Evolutionary conservation across 2,888 invertebrate genomes (phyloP).

Genomic region (Lysandra coridon): DNA sequence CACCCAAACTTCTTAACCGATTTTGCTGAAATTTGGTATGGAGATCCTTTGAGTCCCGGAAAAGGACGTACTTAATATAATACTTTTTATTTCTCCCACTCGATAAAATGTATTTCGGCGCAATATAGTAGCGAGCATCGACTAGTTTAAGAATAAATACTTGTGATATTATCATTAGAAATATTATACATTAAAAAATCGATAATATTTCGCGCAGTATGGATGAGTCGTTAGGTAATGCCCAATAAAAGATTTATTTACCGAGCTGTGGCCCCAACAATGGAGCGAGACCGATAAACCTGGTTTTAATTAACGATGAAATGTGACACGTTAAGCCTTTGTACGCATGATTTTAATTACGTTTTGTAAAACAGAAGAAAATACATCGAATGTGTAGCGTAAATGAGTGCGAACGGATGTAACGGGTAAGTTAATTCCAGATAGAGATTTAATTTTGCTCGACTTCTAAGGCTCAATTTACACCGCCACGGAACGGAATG

Average conservation of each 20-base stretch:
- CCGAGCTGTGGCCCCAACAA: constrained; percentile 48
- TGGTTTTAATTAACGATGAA: constrained; percentile 55
- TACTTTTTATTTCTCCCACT: too few relatives aligned
- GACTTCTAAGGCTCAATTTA: too few relatives aligned
- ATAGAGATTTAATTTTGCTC: too few relatives aligned
- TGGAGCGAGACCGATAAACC: constrained; percentile 46
- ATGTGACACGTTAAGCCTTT: constrained; percentile 39
- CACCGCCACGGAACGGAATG: too few relatives aligned
- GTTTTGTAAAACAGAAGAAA: constrained; percentile 20
- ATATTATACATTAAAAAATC: neutral
- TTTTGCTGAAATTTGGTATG: too few relatives aligned
- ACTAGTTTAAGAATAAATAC: too few relatives aligned
- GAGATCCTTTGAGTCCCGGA: too few relatives aligned
- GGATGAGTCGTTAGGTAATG: constrained; percentile 32
- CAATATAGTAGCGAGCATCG: too few relatives aligned
- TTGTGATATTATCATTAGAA: too few relatives aligned
- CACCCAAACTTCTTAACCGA: too few relatives aligned
- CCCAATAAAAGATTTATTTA: constrained; percentile 65
- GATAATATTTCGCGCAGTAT: neutral
- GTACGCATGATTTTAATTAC: constrained; percentile 29
- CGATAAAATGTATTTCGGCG: too few relatives aligned
- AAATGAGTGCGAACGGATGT: neutral
- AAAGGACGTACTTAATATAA: too few relatives aligned
- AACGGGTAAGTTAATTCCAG: neutral
- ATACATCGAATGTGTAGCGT: neutral